Evolutionary conservation across 2,888 invertebrate genomes (phyloP), one percentile per base, ranked within the genome.

Genomic region (Cheilosia urbana): DNA sequence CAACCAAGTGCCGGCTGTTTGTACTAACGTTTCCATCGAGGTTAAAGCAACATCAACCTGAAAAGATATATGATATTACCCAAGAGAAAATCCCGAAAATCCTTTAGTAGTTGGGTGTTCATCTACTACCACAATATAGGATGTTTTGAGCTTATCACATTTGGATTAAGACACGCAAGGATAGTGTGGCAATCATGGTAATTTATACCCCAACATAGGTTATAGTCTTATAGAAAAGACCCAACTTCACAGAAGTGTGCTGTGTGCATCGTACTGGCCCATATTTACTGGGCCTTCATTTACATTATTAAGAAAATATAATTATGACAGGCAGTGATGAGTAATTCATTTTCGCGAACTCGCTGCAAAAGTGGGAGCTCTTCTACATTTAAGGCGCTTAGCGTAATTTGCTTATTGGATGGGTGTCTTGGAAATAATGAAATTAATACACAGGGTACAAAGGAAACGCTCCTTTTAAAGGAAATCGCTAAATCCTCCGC

Each of bases 71-170:
- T 49, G 49, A 63, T 49, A 19, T 53, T 40, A 58, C 42, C 17
- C 11, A 7, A 30, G 17, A 17, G 78, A 58, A 51, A 47, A 78
- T 65, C 42, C 58, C 17, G 42, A 51, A 72, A 79, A 65, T 79
- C 71, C 78, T 65, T 65, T 19, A 51, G 49, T 45, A 71, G 77
- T 55, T 68, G 63, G 37, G 57, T 71, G 49, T 49, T 49, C 57
- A 34, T 51, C 60, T 68, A 7, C 19, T 13, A n/a, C 49, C 13
- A 17, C 21, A 0, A 13, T 2, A 34, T 17, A 45, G 1, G 37
- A 53, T 45, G 51, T 34, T 68, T 21, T 11, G 51, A 51, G 47
- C 19, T 58, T 17, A 37, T 66, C 19, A 40, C 21, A 27, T 40
- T 57, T 66, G 21, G 34, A 27, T 47, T 11, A 40, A 11, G n/a